Base-by-base conservation (phyloP, 2,888 invertebrate genomes). In the Leptodirus hochenwartii region DNA sequence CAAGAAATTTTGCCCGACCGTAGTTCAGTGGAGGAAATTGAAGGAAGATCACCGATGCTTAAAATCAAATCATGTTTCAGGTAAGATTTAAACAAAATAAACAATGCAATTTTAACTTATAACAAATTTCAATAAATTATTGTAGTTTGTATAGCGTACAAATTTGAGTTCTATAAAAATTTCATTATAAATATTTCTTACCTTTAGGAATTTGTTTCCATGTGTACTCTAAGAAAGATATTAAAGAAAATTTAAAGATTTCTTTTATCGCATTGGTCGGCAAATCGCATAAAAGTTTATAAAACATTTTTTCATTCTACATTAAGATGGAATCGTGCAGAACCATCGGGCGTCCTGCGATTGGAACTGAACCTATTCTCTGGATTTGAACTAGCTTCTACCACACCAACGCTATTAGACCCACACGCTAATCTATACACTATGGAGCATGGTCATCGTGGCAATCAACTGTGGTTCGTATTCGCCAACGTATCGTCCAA, bases 11-110 rank as follows among this genome's bases (percentile, higher is more conserved):
- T 63, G 11, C 68, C 69, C 0, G 68, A 69, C 38, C 55, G 66
- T 32, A 69, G 68, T 42, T 69, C 66, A 20, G 61, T 69, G 16
- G 69, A 68, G 43, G 69, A 70, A 40, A 51, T 71, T 15, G 70
- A 70, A 51, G 70, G 70, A 13, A 70, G 69, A 43, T 50, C 68
- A 3, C 70, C 71, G 0, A 62, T 66, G n/a, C 49, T 72, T 15
- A 66, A 67, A 35, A 61, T 71, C 17, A 67, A 68, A 42, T 65
- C 66, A 2, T 72, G 71, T 40, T 69, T 71, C 51, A 62, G 61
- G 69, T 69, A 51, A 38, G 40, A n/a, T 6, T 39, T 24, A 15
- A 17, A 26, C 20, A 30, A 3, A 32, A 16, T 15, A 29, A 29
- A 8, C 5, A 9, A 20, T 20, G 8, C 20, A 20, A 8, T 20